A percentile compares a stretch with the other conserved stretches of the same genome.
phyloP scores from a whole-genome alignment of 2,888 invertebrate species.

The Phania funesta region DNA sequence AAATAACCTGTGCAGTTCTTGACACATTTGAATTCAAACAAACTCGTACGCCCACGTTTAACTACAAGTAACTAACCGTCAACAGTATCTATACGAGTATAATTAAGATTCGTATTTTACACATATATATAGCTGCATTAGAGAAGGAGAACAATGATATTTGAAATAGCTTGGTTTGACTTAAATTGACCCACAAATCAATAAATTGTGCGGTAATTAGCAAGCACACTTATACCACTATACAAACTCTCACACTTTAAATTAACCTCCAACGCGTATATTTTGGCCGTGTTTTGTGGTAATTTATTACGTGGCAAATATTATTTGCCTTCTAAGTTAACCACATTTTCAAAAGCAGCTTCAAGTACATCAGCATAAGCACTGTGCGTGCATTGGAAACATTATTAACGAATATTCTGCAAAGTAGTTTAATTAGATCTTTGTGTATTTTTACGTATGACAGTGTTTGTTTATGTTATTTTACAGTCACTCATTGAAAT shows the following conservation, averaged over 20 bases:
- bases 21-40: background rate
- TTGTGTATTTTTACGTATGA: background rate
- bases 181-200: conserved; percentile 80
- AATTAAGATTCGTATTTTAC: too few relatives aligned
- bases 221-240: background rate
- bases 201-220: conserved; percentile 76
- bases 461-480: conserved; percentile 5
- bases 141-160: too few relatives aligned
- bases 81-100: too few relatives aligned
- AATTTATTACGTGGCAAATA: conserved; percentile 77
- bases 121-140: too few relatives aligned
- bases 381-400: too few relatives aligned
- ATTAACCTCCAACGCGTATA: conserved; percentile 64
- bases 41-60: too few relatives aligned
- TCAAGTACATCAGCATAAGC: too few relatives aligned
- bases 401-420: too few relatives aligned
- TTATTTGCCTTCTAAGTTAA: conserved; percentile 56
- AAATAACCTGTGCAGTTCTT: too few relatives aligned
- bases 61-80: too few relatives aligned
- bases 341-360: conserved; percentile 68
- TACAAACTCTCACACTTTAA: conserved; percentile 42
- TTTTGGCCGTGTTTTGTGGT: conserved; percentile 69
- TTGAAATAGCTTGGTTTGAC: conserved; percentile 74
- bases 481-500: background rate
- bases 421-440: too few relatives aligned